Base-by-base conservation (phyloP, 2,888 invertebrate genomes). In the Uloborus plumipes region DNA sequence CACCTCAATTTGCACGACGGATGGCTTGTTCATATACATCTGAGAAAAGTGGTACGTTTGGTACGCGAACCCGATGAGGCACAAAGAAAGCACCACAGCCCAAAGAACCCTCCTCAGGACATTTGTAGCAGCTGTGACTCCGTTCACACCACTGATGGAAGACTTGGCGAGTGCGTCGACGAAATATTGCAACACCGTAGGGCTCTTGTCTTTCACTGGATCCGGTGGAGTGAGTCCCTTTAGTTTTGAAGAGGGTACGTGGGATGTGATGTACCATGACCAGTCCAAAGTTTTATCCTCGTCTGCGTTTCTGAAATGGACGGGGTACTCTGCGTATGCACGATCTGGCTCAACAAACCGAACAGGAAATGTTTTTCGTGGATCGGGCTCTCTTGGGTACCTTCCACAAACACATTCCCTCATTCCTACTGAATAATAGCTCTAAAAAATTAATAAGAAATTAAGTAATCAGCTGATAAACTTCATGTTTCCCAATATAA, bases 1-100 rank as follows among this genome's bases (percentile, higher is more conserved):
- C 2, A 82, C 76, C 13, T 66, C 75, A 7, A 82, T 76, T 49
- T 82, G 65, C 16, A 82, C 81, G 3, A 71, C 55, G 20, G 75
- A 55, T 0, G 81, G 81, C 51, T 76, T 75, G n/a, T 26, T 58
- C 16, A 51, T 53, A 26, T 76, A 82, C 13, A 75, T 7, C 4
- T 18, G 15, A 11, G 51, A 39, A 50, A 82, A 82, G 2, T 61
- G 50, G 47, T 18, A 67, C 0, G 67, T 50, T 50, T 81, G 81
- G 15, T 75, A 75, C 0, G 18, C 15, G n/a, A 81, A 81, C 6
- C 81, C 81, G 1, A 26, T 47, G 9, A 81, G 20, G 50, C 81
- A 73, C 6, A 13, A 6, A 4, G 22, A 2, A 7, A 79, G 39
- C 16, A 79, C 62, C 20, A 73, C 15, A 0, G 61, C 13, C 79